Percentiles rank a stretch among this genome's conserved stretches.
phyloP scores from a whole-genome alignment of 1,140 invertebrate species.

The Helicorthomorpha holstii region DNA sequence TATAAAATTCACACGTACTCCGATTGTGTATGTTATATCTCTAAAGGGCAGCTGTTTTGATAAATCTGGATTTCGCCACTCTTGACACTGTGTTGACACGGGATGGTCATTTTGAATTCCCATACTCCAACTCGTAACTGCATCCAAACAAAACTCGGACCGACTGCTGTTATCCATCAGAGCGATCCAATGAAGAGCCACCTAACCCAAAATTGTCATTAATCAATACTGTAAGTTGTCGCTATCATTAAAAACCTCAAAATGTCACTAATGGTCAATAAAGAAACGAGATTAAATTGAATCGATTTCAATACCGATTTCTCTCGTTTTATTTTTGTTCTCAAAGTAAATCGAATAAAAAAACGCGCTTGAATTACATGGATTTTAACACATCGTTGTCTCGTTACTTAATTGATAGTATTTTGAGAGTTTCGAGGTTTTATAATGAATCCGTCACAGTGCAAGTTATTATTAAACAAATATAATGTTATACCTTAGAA shows the following conservation, averaged over 20 bases:
- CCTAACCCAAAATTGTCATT: slow-evolving; percentile 13
- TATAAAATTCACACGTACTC: no score
- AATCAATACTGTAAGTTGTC: background rate
- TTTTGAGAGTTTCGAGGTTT: background rate
- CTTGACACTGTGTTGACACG: slow-evolving; percentile 24
- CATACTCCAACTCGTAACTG: slow-evolving; percentile 24
- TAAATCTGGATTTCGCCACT: slow-evolving; percentile 23
- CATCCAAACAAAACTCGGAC: slow-evolving; percentile 47
- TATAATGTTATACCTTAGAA: background rate
- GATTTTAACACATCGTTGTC: no score
- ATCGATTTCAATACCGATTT: no score
- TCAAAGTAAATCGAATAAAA: no score
- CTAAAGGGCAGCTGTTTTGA: slow-evolving; percentile 15
- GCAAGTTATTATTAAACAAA: no score
- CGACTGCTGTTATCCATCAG: slow-evolving; percentile 51
- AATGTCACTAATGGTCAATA: no score
- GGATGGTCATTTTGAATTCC: slow-evolving; percentile 25
- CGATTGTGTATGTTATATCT: slow-evolving; percentile 37
- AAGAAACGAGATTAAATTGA: no score
- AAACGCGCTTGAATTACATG: no score
- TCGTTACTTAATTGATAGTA: no score
- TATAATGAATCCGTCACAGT: no score
- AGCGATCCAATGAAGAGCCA: slow-evolving; percentile 37
- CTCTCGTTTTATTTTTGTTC: no score
- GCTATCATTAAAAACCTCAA: no score